A percentile compares a stretch with the other conserved stretches of the same genome.
These are phyloP conservation scores for Fregetta grallaria DNA, from an alignment of 2,113 vertebrate genomes.

Conservation along the genomic window DNA sequence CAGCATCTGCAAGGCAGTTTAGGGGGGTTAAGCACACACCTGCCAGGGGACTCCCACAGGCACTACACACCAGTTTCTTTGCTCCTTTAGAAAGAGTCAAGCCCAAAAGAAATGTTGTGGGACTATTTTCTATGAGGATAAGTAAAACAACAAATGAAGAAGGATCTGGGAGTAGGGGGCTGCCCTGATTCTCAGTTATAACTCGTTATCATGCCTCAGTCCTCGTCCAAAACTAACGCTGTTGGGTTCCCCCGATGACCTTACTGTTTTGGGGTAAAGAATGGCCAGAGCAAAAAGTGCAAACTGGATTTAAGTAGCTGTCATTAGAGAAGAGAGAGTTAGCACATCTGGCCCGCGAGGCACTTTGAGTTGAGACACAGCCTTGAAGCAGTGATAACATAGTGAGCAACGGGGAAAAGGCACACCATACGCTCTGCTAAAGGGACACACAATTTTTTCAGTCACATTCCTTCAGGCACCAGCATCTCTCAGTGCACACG, in stretches of 20 bases:
- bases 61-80: background rate
- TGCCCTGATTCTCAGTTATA: background rate
- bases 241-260: accelerated
- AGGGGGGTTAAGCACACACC: background rate
- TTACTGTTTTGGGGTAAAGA: background rate
- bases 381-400: background rate
- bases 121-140: background rate
- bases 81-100: background rate
- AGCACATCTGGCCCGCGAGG: background rate
- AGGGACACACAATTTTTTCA: background rate
- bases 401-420: accelerated
- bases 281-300: background rate
- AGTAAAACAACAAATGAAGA: background rate
- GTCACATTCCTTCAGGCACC: background rate
- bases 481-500: background rate
- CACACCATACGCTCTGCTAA: accelerated
- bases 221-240: accelerated
- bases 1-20: background rate
- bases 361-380: background rate
- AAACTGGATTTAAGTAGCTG: background rate
- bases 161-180: background rate
- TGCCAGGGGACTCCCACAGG: background rate
- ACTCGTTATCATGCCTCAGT: background rate
- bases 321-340: background rate
- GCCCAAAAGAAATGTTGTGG: background rate